These are phyloP conservation scores for Brachionus paranguensis DNA, from an alignment of 1,140 invertebrate genomes.

Conservation along the genomic window DNA sequence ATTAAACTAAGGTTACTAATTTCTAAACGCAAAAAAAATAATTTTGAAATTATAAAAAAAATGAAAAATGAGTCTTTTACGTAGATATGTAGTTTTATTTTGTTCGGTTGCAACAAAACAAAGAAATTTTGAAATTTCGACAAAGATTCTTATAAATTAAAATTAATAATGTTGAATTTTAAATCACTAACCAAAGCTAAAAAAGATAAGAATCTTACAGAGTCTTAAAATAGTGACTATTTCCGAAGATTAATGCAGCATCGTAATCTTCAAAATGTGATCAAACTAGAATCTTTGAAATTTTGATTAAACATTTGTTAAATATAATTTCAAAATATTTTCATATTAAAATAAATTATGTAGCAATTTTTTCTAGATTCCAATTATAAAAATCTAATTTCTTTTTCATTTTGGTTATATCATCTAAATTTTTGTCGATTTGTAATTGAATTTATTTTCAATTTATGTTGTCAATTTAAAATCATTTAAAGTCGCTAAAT, in stretches of 20 bases:
- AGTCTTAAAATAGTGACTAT: too few relatives aligned
- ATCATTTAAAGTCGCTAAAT: neutral
- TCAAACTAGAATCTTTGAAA: neutral
- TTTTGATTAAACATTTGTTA: neutral
- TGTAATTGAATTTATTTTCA: neutral
- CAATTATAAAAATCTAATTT: neutral
- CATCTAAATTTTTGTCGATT: conserved; percentile 2
- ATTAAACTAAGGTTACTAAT: conserved; percentile 1
- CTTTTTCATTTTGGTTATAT: conserved; percentile 4
- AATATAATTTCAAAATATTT: neutral
- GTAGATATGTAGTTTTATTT: neutral
- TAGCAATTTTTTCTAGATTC: neutral
- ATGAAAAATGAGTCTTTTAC: neutral
- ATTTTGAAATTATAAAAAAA: conserved; percentile 5
- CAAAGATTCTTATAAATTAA: neutral
- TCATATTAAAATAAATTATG: conserved; percentile 29
- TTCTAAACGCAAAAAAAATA: conserved; percentile 11
- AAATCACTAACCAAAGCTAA: too few relatives aligned
- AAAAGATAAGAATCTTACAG: too few relatives aligned
- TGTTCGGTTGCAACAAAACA: neutral
- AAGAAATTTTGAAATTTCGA: neutral
- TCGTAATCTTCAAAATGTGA: too few relatives aligned
- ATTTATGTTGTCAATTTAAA: neutral
- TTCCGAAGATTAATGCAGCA: too few relatives aligned
- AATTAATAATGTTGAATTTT: neutral